Evolutionary conservation across 2,888 invertebrate species (phyloP), one percentile per base, ranked within the genome.

Genomic region (Glyphotaelius pellucidus): DNA sequence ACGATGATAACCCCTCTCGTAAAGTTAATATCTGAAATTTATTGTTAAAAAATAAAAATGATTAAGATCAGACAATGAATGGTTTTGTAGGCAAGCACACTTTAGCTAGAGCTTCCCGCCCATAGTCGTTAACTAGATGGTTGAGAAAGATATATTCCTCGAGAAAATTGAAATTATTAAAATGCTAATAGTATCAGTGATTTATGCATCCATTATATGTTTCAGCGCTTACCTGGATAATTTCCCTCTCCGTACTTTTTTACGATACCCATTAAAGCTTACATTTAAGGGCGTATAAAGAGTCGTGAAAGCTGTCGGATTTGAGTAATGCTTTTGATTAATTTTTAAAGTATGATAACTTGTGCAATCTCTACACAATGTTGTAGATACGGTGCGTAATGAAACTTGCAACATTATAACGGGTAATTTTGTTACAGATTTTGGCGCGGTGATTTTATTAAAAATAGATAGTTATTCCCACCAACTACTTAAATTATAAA

Each of bases 131-230:
- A 92, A 92, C 79, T 90, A 90, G 92, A 92, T 92, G 67, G 83
- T 89, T 79, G 90, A 84, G 87, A 90, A 84, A 90, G 92, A 92
- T 92, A 92, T 87, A 92, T 90, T 88, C 90, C 47, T 83, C 31
- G 32, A 85, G 91, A 90, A 92, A 92, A 92, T 92, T 92, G 92
- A 92, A 92, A 92, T 92, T 89, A 92, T 92, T 92, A 92, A 92
- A 92, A 91, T 92, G 92, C 91, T 91, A 92, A 92, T 92, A 90
- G 67, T 92, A 86, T 89, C 81, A 91, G 81, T 92, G 92, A 92
- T 92, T 92, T 92, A 92, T 92, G 52, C 42, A 89, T 84, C 67
- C 85, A 85, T 92, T 81, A 91, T 85, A 80, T 90, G 42, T 91
- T 85, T 90, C 85, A 83, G 89, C 84, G 91, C 89, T 91, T 88